Conservation (phyloP, 2,888 invertebrate species). For the Aleiodes testaceus region DNA sequence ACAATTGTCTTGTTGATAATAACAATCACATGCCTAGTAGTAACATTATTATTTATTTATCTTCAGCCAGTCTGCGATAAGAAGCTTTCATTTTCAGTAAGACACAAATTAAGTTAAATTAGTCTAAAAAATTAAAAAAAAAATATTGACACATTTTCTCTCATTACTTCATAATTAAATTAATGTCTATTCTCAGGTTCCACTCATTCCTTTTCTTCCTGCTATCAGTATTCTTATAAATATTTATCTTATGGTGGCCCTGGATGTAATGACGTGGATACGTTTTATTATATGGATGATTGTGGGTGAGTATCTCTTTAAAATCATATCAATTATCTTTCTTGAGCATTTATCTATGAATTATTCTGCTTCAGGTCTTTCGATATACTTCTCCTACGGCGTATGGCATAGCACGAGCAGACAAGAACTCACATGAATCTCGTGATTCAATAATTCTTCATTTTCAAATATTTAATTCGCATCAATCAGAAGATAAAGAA, state of each 20-base stretch:
- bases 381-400: constrained; percentile 84
- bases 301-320: constrained; percentile 78
- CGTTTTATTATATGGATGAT: constrained; percentile 86
- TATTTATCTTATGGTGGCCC: constrained; percentile 87
- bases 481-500: too few relatives aligned
- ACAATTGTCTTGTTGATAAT: constrained; percentile 52
- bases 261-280: constrained; percentile 88
- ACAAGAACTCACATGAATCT: constrained; percentile 62
- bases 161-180: neutral
- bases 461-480: too few relatives aligned
- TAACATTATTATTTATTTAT: constrained; percentile 60
- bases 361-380: constrained; percentile 75
- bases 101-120: constrained; percentile 23
- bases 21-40: constrained; percentile 50
- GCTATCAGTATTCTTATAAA: constrained; percentile 87
- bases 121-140: neutral
- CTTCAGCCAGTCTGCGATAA: constrained; percentile 68
- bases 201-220: constrained; percentile 87
- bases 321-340: neutral
- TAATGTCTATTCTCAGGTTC: constrained; percentile 77
- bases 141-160: too few relatives aligned
- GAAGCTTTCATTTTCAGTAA: constrained; percentile 69
- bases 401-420: constrained; percentile 78
- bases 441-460: constrained; percentile 20
- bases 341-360: constrained; percentile 2